phyloP scores from a whole-genome alignment of 2,888 invertebrate genomes.

The Dicyrtoma fusca region DNA sequence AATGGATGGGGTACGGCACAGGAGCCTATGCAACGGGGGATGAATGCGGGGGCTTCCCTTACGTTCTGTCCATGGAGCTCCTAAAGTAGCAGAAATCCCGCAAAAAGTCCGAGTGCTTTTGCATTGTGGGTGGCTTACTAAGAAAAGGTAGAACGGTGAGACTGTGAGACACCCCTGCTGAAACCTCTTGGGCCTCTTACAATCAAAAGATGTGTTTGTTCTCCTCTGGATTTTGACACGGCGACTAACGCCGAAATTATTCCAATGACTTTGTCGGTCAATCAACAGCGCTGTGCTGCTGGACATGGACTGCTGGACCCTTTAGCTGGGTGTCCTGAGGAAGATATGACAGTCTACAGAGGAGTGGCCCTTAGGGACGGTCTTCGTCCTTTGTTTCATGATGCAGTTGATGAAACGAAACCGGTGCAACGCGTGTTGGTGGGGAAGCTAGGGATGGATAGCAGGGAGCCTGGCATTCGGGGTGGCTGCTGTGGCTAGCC shows the following conservation, averaged over 20 bases:
- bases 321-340: too few relatives aligned
- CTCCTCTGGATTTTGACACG: conserved; percentile 8
- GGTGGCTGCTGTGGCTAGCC: not conserved
- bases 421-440: too few relatives aligned
- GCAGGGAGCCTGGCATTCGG: not conserved
- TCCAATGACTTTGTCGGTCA: not conserved
- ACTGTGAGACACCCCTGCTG: not conserved
- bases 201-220: conserved; percentile 15
- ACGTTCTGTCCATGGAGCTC: not conserved
- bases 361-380: too few relatives aligned
- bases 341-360: too few relatives aligned
- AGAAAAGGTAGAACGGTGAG: conserved; percentile 1
- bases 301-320: too few relatives aligned
- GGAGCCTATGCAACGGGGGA: conserved; percentile 2
- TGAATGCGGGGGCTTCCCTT: conserved; percentile 13
- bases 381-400: too few relatives aligned
- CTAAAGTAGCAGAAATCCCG: conserved; percentile 18
- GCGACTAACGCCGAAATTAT: conserved; percentile 14
- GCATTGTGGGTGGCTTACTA: conserved; percentile 18
- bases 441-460: not conserved
- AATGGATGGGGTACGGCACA: conserved; percentile 19
- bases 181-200: conserved; percentile 19
- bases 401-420: too few relatives aligned
- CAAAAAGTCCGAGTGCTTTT: conserved; percentile 12
- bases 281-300: too few relatives aligned